Percentiles rank a stretch among this genome's conserved stretches.
Conservation (phyloP, 2,888 invertebrate species). For the Gnatocerus cornutus region DNA sequence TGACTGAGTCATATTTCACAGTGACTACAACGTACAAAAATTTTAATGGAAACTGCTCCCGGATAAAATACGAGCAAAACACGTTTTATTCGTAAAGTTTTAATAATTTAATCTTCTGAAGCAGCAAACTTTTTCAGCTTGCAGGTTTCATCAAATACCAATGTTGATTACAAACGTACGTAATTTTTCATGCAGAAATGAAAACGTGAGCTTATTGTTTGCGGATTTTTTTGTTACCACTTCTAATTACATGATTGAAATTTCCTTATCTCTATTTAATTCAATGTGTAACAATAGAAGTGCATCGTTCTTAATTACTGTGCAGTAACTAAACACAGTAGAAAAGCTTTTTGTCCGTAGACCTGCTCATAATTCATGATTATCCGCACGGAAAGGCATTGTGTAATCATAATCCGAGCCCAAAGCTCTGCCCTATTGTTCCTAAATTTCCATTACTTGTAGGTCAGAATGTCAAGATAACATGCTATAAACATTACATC, state of each 20-base stretch:
- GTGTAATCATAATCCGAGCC: conserved; percentile 55
- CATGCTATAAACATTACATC: conserved; percentile 50
- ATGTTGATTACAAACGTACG: conserved; percentile 12
- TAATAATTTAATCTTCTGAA: conserved; percentile 20
- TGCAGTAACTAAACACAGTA: conserved; percentile 38
- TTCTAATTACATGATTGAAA: conserved; percentile 6
- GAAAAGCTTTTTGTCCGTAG: conserved; percentile 50
- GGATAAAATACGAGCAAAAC: conserved; percentile 4
- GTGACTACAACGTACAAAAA: too few species aligned
- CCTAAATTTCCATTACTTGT: conserved; percentile 56
- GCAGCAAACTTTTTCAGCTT: background rate
- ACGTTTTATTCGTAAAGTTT: conserved; percentile 14
- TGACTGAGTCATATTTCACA: too few species aligned
- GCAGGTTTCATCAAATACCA: conserved; percentile 11
- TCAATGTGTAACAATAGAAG: conserved; percentile 19
- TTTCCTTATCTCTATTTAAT: conserved; percentile 6
- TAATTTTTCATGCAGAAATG: conserved; percentile 21
- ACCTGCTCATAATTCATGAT: conserved; percentile 57
- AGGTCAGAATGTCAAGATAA: conserved; percentile 55
- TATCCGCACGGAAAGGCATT: conserved; percentile 57
- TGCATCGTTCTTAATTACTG: conserved; percentile 42
- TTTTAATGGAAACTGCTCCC: background rate
- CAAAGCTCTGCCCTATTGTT: conserved; percentile 53
- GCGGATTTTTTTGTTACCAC: background rate
- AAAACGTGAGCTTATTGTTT: background rate